phyloP scores from a whole-genome alignment of 2,113 vertebrate species.

The Saccopteryx bilineata region DNA sequence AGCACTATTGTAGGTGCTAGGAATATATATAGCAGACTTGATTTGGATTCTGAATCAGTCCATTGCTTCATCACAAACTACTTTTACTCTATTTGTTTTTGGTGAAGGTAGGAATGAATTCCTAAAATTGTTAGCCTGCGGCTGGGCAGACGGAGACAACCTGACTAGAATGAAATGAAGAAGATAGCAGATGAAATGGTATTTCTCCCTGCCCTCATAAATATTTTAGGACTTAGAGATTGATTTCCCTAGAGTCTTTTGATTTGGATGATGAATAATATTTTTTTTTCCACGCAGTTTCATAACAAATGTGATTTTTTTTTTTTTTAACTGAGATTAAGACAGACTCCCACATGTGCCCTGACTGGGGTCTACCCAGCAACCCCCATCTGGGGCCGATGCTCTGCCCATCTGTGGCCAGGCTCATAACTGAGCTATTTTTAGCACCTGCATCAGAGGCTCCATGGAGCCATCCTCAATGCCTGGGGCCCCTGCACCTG shows the following conservation, averaged over 20 bases:
- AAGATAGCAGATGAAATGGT: not conserved
- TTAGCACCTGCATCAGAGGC: too few relatives aligned
- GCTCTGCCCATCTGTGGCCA: too few relatives aligned
- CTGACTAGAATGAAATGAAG: not conserved
- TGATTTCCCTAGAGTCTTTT: not conserved
- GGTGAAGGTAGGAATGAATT: not conserved
- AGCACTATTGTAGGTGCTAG: not conserved
- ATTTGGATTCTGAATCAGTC: not conserved
- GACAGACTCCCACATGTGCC: too few relatives aligned
- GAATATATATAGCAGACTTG: not conserved
- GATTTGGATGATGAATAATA: not conserved
- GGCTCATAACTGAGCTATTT: too few relatives aligned
- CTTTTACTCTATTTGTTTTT: not conserved
- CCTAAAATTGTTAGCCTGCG: not conserved
- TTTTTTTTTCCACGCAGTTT: not conserved
- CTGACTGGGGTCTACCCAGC: too few relatives aligned
- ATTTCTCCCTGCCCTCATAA: not conserved
- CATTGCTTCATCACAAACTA: not conserved
- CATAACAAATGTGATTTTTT: not conserved
- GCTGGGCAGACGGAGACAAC: not conserved
- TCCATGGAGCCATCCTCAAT: too few relatives aligned
- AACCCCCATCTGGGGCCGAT: too few relatives aligned
- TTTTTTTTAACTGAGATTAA: too few relatives aligned
- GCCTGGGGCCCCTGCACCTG: too few relatives aligned
- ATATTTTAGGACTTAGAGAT: constrained; percentile 4